A percentile compares a stretch with the other conserved stretches of the same genome.
phyloP scores from a whole-genome alignment of 2,888 invertebrate species.

The Helobdella robusta region DNA sequence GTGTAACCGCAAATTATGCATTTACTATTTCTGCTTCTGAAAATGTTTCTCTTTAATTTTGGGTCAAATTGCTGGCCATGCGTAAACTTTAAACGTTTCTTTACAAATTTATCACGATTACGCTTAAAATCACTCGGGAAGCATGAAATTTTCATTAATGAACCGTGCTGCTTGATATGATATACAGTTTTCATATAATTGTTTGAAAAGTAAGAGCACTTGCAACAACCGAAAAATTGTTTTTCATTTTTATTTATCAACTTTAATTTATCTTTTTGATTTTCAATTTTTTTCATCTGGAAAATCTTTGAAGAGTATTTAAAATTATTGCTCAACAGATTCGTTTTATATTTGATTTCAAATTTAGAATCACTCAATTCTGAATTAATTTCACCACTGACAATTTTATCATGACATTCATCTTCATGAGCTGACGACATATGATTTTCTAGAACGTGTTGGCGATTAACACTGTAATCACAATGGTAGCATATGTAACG shows the following conservation, averaged over 20 bases:
- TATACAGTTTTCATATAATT: slow-evolving; percentile 39
- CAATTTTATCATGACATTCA: too few species aligned
- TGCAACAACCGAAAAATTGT: slow-evolving; percentile 30
- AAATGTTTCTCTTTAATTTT: slow-evolving; percentile 1
- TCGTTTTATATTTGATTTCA: too few species aligned
- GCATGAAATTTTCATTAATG: slow-evolving; percentile 29
- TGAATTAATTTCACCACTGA: too few species aligned
- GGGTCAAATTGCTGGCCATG: too few species aligned
- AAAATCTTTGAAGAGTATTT: neutral
- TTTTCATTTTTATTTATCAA: slow-evolving; percentile 23
- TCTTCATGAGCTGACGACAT: too few species aligned
- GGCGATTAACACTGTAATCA: too few species aligned
- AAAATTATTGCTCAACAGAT: neutral
- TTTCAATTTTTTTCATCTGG: too few species aligned
- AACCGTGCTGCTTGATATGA: slow-evolving; percentile 37
- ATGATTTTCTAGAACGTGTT: too few species aligned
- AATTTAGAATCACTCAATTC: too few species aligned
- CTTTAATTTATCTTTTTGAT: too few species aligned
- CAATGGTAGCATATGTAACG: too few species aligned
- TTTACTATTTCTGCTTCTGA: neutral
- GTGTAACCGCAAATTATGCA: slow-evolving; percentile 14
- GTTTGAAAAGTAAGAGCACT: slow-evolving; percentile 39
- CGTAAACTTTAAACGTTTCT: slow-evolving; percentile 41
- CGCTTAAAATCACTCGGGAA: slow-evolving; percentile 45
- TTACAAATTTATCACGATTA: slow-evolving; percentile 41